Base-by-base conservation (phyloP, 2,113 vertebrate genomes). In the Sapayoa aenigma region DNA sequence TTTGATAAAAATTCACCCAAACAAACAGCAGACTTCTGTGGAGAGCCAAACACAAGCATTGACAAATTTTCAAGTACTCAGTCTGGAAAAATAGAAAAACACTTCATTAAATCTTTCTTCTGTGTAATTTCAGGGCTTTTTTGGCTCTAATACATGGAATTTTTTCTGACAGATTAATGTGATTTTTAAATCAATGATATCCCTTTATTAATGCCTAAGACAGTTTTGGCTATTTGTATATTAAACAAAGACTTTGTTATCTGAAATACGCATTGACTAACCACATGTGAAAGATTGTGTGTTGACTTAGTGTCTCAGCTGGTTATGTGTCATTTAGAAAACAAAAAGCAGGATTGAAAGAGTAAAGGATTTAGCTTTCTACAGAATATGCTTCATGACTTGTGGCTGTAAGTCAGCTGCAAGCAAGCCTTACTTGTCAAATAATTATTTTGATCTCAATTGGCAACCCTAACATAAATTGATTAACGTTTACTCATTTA, bases 261-360 rank as follows among this genome's bases (percentile, higher is more conserved):
- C 31, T 81, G 59, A 90, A 81, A n/a, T 35, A 75, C 18, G 11
- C 33, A n/a, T 87, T 37, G 31, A 46, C 94, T 93, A 77, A 65
- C 72, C 41, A 35, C 28, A 50, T 27, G 11, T 21, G 71, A 58
- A 75, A 44, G 0, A 0, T 24, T 58, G 25, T 52, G 24, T 75
- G 23, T 77, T 92, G 68, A 42, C 18, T 59, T 60, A 17, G 19
- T 60, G 47, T 76, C 50, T 86, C 55, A 55, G 25, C 37, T 84
- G 50, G 25, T 50, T 30, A 12, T 25, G 56, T 91, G 66, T 72
- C 62, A 39, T 68, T 87, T 78, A 24, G 66, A 58, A 89, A 78
- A 59, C 19, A 46, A 78, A 85, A 88, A 63, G 27, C 52, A 44
- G 22, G 50, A 39, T 10, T 80, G 63, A 67, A 63, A 53, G 41